Base-by-base conservation (phyloP, 1,140 invertebrate species). In the Drosophila kohkoa region DNA sequence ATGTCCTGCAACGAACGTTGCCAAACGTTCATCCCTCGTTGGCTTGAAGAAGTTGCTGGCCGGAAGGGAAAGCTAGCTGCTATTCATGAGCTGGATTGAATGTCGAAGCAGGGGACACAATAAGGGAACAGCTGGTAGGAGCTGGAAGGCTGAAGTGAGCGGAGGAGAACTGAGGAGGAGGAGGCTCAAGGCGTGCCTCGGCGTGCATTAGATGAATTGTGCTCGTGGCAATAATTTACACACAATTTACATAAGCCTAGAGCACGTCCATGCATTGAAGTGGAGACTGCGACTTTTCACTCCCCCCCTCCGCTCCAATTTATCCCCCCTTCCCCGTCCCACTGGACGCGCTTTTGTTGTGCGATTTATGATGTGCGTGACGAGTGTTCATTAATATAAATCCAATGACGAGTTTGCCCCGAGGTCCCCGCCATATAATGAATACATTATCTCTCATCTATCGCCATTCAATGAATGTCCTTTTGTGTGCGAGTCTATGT, bases 311-410 rank as follows among this genome's bases (percentile, higher is more conserved):
- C 78, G 81, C 82, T 69, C 45, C 63, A 77, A 66, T 81, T 62
- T 79, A 52, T 66, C 64, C 65, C 13, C 1, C 38, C 11, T 0
- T 13, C 11, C 15, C 0, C 20, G 20, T 20, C 3, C n/a, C 25
- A 32, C 45, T 38, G 35, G 35, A 10, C 52, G 63, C 79, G 65
- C 60, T 41, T 52, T 73, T 73, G 55, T 73, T 79, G 76, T 75
- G 83, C 69, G 83, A 88, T 87, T 87, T 87, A 88, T 88, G 83
- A 87, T 87, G 83, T 87, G 83, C 80, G 83, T 87, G 83, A 78
- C 73, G 82, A 88, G 83, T 82, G 83, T 83, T 88, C 83, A 87
- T 87, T 87, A 88, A 88, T 87, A 87, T 88, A 83, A 87, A 83
- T 83, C 77, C 83, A 88, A 88, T 88, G 83, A 88, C 66, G 82